Base-by-base conservation (phyloP, 2,797 vertebrate species). In the Gallinago solitaria region DNA sequence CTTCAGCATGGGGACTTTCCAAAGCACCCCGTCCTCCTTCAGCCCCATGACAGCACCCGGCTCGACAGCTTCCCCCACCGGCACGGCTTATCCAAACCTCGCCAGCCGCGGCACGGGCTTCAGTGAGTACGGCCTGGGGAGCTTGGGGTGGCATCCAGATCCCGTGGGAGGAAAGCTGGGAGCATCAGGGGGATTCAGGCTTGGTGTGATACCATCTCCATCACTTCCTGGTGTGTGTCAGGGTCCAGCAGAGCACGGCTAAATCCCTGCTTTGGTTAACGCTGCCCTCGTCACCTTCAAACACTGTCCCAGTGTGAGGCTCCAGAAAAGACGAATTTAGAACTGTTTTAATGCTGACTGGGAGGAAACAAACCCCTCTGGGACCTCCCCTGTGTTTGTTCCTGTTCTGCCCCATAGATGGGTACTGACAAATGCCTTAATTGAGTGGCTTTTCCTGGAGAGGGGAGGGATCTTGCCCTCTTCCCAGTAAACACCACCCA, bases 1-100 rank as follows among this genome's bases (percentile, higher is more conserved):
- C 2, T 98, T 98, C 21, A 59, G 96, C 96, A 93, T 98, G 97
- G 98, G 98, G n/a, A 98, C 97, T 30, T 99, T 99, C 96, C 98
- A 98, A 74, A 97, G 98, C 20, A 93, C 97, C 60, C 95, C 99
- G 0, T 96, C 99, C 74, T 98, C 95, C 93, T 98, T 98, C 90
- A 98, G 97, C 74, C 97, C 98, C 87, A 98, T 99, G 98, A 78
- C 98, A 2, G 96, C 97, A 0, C 89, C 98, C 0, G 96, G 94
- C 1, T 93, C 96, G 11, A 96, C 98, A 0, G 93, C 96, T 1
- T 84, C 97, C 0, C 97, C 98, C 1, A 76, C 96, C 1, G 79
- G 96, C 1, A 33, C 96, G 2, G 87, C 97, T 2, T 98, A 98
- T 85, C 96, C 98, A 0, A 81, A 54, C 70, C 97, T 98, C 5